phyloP scores from a whole-genome alignment of 2,113 vertebrate genomes.

The Riparia riparia region DNA sequence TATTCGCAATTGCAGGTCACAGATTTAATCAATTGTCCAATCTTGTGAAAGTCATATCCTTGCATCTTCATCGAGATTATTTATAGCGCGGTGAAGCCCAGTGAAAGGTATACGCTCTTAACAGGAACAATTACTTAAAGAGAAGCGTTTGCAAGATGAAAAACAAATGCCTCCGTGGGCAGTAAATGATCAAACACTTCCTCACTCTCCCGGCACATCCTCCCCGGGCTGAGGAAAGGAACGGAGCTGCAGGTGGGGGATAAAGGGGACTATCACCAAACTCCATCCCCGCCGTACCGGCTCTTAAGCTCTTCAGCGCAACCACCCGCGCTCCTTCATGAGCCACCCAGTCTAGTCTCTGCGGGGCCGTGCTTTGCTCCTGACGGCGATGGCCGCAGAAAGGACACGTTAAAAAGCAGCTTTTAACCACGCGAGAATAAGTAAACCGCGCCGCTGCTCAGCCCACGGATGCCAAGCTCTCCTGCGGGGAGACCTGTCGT shows the following conservation, averaged over 20 bases:
- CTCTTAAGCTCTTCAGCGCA: background rate
- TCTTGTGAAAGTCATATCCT: conserved; percentile 94
- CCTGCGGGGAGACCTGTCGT: background rate
- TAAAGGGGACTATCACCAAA: background rate
- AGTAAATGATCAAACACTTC: conserved; percentile 71
- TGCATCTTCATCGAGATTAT: conserved; percentile 96
- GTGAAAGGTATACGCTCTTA: conserved; percentile 77
- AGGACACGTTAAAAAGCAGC: background rate
- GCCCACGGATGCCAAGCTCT: background rate
- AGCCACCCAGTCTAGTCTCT: background rate
- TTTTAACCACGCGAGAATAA: background rate
- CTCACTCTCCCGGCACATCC: background rate
- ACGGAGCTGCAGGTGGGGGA: background rate
- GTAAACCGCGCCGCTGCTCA: background rate
- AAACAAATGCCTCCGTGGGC: conserved; percentile 76
- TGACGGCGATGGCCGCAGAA: background rate
- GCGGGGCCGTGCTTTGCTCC: background rate
- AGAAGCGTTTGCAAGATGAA: conserved; percentile 79
- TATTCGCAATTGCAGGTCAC: conserved; percentile 95
- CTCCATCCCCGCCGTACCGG: background rate
- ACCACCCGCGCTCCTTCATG: background rate
- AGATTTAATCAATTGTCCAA: conserved; percentile 98
- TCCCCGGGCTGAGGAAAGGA: background rate
- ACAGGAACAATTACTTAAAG: conserved; percentile 83
- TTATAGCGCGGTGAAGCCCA: conserved; percentile 83